phyloP scores from a whole-genome alignment of 2,888 invertebrate genomes.

The Caenorhabditis becei region DNA sequence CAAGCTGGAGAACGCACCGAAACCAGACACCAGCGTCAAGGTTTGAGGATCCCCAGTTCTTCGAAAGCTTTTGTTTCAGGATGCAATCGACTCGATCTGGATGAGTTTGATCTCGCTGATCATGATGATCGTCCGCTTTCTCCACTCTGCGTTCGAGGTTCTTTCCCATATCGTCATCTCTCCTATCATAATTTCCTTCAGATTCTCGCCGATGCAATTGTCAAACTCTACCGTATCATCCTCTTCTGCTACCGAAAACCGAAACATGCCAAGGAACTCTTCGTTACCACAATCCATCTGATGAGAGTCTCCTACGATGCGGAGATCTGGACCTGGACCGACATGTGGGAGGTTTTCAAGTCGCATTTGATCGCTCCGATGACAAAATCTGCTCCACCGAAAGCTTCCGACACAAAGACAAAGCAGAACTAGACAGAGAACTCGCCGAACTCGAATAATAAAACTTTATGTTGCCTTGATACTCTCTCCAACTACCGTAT shows the following conservation, averaged over 20 bases:
- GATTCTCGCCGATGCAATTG: conserved; percentile 17
- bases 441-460: too few species aligned
- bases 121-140: conserved; percentile 31
- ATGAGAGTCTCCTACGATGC: conserved; percentile 56
- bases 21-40: neutral
- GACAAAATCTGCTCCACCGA: conserved; percentile 25
- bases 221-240: conserved; percentile 44
- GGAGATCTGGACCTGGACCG: conserved; percentile 52
- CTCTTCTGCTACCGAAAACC: conserved; percentile 54
- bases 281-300: conserved; percentile 43
- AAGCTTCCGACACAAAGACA: neutral
- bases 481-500: neutral
- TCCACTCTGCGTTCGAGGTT: conserved; percentile 33
- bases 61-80: conserved; percentile 30
- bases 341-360: conserved; percentile 41
- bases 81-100: conserved; percentile 32
- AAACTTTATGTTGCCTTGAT: neutral
- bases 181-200: neutral
- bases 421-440: neutral
- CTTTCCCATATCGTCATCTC: conserved; percentile 29
- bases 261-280: conserved; percentile 35
- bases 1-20: neutral
- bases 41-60: neutral
- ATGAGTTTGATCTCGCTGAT: conserved; percentile 28
- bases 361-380: conserved; percentile 42